Evolutionary conservation across 2,113 vertebrate species (phyloP), one percentile per base, ranked within the genome.

Genomic region (Sinosuthora webbiana): DNA sequence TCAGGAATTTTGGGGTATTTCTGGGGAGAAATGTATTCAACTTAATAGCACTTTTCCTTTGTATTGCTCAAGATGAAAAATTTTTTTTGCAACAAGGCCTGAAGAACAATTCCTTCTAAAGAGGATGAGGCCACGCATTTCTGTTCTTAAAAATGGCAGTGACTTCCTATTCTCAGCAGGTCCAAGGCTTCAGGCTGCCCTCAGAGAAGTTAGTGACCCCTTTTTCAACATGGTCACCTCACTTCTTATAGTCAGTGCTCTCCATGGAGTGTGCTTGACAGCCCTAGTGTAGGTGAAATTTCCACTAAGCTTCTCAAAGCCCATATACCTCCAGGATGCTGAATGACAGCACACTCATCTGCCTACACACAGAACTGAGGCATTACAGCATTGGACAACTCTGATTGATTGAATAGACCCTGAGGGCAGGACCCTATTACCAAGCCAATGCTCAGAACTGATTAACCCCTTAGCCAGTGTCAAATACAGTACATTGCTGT

Each of bases 361-460:
- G 91, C 95, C 83, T 95, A 97, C 94, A 92, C 90, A 93, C 68
- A 93, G 92, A 97, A 90, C 83, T 63, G 73, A 90, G 92, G 89
- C 80, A 81, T 89, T 93, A 77, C 90, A 81, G 67, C 83, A 33
- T 22, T 90, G 94, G 92, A 92, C 95, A 96, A 87, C 85, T 83
- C 95, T 93, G 95, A 95, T 95, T 95, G 95, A 97, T 97, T 95
- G 94, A 95, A 93, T 55, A 94, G 92, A 94, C 93, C 94, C 91
- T 1, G 56, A 95, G 96, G 95, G 95, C 96, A 97, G 93, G 93
- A 96, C 95, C 92, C 94, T 90, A 94, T 97, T 96, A 95, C 93
- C 59, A 88, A 96, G 80, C 95, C 91, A 92, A 42, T 90, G 93
- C 95, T 95, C 89, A 92, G 94, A 89, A 93, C 95, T 96, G 95